Evolutionary conservation across 1,140 invertebrate species (phyloP).

Genomic region (Rhysida immarginata): DNA sequence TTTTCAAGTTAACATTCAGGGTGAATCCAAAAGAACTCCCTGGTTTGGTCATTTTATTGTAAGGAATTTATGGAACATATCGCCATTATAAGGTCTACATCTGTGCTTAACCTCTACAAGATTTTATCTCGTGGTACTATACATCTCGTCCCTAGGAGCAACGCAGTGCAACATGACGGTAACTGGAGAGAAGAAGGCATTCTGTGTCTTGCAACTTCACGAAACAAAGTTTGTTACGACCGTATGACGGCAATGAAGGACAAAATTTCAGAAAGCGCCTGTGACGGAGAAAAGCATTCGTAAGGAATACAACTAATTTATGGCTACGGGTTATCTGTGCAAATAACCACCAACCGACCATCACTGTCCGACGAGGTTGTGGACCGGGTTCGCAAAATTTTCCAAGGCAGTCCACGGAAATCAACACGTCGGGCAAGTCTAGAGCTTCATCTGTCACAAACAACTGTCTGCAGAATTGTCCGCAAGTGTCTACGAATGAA

Average conservation of each 20-base stretch:
- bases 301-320: background rate
- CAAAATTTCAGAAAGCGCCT: background rate
- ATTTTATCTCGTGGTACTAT: too few species aligned
- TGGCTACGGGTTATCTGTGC: background rate
- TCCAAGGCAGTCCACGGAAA: background rate
- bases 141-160: too few species aligned
- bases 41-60: too few species aligned
- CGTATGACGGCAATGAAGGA: background rate
- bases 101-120: too few species aligned
- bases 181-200: too few species aligned
- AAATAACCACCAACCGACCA: background rate
- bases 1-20: too few species aligned
- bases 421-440: background rate
- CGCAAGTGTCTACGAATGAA: background rate
- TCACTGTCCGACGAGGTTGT: background rate
- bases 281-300: background rate
- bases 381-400: background rate
- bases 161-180: too few species aligned
- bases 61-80: too few species aligned
- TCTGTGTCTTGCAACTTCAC: background rate
- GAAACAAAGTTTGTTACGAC: background rate
- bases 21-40: too few species aligned
- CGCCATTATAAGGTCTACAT: too few species aligned
- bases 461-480: background rate
- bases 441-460: background rate